Base-by-base conservation (phyloP, 2,113 vertebrate species). In the Hymenochirus boettgeri region DNA sequence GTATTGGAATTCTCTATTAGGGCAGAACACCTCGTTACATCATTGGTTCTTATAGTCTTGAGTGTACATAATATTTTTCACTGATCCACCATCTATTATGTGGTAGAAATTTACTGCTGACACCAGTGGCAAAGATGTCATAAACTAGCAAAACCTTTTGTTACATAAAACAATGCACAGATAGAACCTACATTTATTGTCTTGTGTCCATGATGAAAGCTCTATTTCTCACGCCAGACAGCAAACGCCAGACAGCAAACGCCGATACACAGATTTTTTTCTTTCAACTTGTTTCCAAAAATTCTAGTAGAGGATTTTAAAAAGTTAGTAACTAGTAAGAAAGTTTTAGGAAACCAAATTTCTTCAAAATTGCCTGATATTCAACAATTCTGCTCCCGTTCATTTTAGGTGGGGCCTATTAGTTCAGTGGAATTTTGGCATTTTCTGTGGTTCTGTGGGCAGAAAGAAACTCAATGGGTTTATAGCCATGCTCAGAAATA, bases 11-110 rank as follows among this genome's bases (percentile, higher is more conserved):
- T 48, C 33, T 23, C 23, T 47, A 67, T 67, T 26, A 67, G 17
- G 24, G 47, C 29, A 67, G 24, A 60, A 57, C 46, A 67, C 64
- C 23, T 48, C 18, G 37, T 57, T 59, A 12, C 57, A 45, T 31
- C 65, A 67, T 42, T 45, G 42, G 50, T 53, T 31, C 35, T 22
- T 37, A 39, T 58, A 51, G 45, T 42, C 22, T 26, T 51, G 22
- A 50, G 15, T 42, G 39, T 42, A 42, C 39, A 13, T 42, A 17
- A 42, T 42, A 17, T 42, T 15, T 42, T 4, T 2, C 2, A 5
- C 17, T 42, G 39, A n/a, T 17, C 17, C 17, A n/a, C 39, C 15
- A 17, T 42, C 13, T 15, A n/a, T 42, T 42, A 42, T 42, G n/a
- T n/a, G 11, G 39, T 13, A 42, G 39, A 42, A 42, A 42, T 42